Conservation (phyloP, 1,140 invertebrate species). For the Samia ricini region DNA sequence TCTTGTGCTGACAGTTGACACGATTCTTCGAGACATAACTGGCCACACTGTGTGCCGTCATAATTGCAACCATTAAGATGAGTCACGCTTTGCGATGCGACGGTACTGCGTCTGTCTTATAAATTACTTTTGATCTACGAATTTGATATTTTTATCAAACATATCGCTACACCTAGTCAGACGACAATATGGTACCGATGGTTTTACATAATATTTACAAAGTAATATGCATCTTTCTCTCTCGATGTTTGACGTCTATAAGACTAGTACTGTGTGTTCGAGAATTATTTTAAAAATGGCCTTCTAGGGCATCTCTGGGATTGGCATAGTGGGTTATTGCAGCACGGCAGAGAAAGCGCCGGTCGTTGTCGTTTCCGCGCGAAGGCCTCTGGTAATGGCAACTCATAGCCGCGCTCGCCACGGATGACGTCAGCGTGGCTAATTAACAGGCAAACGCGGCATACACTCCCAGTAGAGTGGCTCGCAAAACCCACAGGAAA, state of each 20-base stretch:
- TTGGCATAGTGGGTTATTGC: conserved; percentile 17
- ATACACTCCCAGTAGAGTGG: conserved; percentile 35
- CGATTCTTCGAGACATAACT: conserved; percentile 36
- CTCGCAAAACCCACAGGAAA: conserved; percentile 58
- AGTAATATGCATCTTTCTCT: background rate
- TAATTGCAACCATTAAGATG: conserved; percentile 73
- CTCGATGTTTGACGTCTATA: background rate
- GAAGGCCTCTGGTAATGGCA: conserved; percentile 59
- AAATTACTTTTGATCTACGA: conserved; percentile 54
- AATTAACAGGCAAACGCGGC: conserved; percentile 58
- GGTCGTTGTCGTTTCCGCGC: conserved; percentile 72
- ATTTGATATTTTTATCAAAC: conserved; percentile 7
- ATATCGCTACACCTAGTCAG: background rate
- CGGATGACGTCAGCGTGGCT: conserved; percentile 59
- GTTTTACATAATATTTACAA: background rate
- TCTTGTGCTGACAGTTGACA: conserved; percentile 38
- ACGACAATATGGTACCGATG: background rate
- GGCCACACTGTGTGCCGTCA: conserved; percentile 41
- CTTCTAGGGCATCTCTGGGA: conserved; percentile 32
- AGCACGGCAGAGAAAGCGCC: conserved; percentile 56
- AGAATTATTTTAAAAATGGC: conserved; percentile 15
- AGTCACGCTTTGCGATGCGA: conserved; percentile 69
- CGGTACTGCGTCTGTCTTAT: conserved; percentile 55
- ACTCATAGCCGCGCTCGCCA: conserved; percentile 39
- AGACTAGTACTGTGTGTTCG: background rate